Evolutionary conservation across 2,113 vertebrate species (phyloP).

Genomic region (Hydrolagus affinis): DNA sequence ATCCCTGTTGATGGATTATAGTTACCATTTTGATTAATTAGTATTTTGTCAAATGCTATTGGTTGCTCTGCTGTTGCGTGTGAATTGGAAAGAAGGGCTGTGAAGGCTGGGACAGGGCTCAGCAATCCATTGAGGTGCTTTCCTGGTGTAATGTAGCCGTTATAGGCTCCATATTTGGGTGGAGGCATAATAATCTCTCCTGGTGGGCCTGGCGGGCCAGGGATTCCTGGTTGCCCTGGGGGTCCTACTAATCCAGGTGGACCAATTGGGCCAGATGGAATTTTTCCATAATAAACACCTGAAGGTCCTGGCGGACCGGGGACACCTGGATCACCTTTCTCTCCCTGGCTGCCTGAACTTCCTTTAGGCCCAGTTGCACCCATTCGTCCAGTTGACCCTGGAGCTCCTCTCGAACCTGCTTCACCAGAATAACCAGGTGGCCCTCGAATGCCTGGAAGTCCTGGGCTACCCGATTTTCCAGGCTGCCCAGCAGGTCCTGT

Average conservation of each 20-base stretch:
- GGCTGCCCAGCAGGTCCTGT: constrained; percentile 63
- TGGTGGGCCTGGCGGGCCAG: constrained; percentile 65
- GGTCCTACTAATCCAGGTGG: constrained; percentile 68
- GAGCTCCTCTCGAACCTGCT: neutral
- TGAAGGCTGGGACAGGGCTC: constrained; percentile 78
- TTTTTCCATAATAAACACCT: constrained; percentile 57
- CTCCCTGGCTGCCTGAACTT: constrained; percentile 55
- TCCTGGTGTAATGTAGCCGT: constrained; percentile 58
- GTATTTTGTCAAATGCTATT: constrained; percentile 74
- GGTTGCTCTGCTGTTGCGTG: constrained; percentile 72
- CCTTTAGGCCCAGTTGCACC: constrained; percentile 61
- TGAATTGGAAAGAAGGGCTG: constrained; percentile 75
- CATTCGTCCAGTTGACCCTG: neutral
- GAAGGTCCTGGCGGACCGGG: constrained; percentile 80
- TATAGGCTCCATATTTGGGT: constrained; percentile 15
- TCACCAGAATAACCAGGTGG: constrained; percentile 13
- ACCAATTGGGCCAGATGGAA: neutral
- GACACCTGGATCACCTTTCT: constrained; percentile 78
- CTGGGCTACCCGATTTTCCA: constrained; percentile 65
- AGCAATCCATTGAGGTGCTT: constrained; percentile 66
- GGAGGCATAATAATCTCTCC: constrained; percentile 51
- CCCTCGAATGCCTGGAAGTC: neutral
- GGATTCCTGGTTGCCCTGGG: constrained; percentile 64
- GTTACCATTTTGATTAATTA: constrained; percentile 86
- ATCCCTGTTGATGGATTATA: constrained; percentile 78